Conservation (phyloP, 2,797 vertebrate genomes). For the Scarus forsteni region DNA sequence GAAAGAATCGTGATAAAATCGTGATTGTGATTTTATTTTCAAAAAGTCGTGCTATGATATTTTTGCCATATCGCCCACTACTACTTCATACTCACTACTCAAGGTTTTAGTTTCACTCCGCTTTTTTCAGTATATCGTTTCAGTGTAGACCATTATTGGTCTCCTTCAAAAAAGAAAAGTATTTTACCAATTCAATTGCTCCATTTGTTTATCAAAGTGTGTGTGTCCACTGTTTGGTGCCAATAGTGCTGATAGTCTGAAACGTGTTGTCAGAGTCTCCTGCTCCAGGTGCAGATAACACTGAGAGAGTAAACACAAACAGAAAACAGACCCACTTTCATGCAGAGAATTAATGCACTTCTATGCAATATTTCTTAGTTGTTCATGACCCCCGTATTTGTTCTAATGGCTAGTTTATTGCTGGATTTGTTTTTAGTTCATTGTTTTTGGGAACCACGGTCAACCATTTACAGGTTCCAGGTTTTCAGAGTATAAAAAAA, state of each 20-base stretch:
- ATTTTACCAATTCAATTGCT: too few relatives aligned
- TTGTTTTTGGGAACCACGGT: constrained; percentile 39
- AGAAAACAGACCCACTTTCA: too few relatives aligned
- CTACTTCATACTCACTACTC: too few relatives aligned
- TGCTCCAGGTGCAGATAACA: background rate
- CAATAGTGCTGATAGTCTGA: background rate
- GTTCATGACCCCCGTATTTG: background rate
- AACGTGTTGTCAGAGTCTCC: background rate
- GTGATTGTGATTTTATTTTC: too few relatives aligned
- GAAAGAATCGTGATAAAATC: too few relatives aligned
- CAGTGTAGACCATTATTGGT: background rate
- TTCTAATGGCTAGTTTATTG: constrained; percentile 18
- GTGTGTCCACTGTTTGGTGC: background rate
- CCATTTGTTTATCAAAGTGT: too few relatives aligned
- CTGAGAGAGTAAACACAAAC: background rate
- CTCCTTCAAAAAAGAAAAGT: background rate
- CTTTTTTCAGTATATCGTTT: background rate
- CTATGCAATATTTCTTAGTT: background rate
- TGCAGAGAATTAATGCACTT: background rate
- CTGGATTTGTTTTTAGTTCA: constrained; percentile 39
- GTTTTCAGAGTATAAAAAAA: constrained; percentile 10
- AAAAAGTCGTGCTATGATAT: too few relatives aligned
- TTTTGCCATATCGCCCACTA: too few relatives aligned
- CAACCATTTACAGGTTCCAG: constrained; percentile 33
- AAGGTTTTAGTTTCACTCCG: background rate